These are phyloP conservation scores for Plemyria rubiginata DNA, from an alignment of 2,888 invertebrate species.

Conservation along the genomic window DNA sequence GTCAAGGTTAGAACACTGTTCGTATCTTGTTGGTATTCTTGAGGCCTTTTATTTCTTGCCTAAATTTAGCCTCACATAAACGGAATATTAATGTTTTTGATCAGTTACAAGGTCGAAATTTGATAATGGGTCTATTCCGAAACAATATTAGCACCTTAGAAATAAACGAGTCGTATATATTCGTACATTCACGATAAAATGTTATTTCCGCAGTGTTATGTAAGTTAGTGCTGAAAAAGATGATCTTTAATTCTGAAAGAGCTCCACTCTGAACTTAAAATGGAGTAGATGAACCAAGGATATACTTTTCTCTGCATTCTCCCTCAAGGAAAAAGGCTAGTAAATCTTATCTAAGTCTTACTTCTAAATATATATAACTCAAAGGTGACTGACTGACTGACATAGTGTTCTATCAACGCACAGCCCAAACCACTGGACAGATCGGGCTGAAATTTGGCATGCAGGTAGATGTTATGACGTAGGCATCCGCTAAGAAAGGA, in stretches of 20 bases:
- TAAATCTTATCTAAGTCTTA: neutral
- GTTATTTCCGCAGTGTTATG: slow-evolving; percentile 10
- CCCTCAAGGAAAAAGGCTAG: neutral
- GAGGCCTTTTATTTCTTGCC: neutral
- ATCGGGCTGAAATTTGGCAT: too few species aligned
- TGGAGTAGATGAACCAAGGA: slow-evolving; percentile 12
- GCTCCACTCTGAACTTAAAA: slow-evolving; percentile 26
- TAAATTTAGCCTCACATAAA: neutral
- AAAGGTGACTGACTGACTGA: too few species aligned
- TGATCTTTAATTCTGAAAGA: slow-evolving; percentile 10
- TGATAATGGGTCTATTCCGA: neutral
- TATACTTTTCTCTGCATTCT: slow-evolving; percentile 15
- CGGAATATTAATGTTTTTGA: neutral
- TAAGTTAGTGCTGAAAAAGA: slow-evolving; percentile 5
- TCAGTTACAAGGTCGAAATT: neutral
- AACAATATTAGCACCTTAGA: neutral
- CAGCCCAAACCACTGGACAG: too few species aligned
- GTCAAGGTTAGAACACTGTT: neutral
- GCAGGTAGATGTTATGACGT: too few species aligned
- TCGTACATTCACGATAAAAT: neutral
- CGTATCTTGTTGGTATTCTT: neutral
- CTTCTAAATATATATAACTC: too few species aligned
- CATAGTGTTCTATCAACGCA: too few species aligned
- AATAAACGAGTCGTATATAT: neutral
- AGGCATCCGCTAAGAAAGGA: too few species aligned